A percentile compares a stretch with the other conserved stretches of the same genome.
phyloP scores from a whole-genome alignment of 2,888 invertebrate genomes.

The Scaptomyza caliginosa region DNA sequence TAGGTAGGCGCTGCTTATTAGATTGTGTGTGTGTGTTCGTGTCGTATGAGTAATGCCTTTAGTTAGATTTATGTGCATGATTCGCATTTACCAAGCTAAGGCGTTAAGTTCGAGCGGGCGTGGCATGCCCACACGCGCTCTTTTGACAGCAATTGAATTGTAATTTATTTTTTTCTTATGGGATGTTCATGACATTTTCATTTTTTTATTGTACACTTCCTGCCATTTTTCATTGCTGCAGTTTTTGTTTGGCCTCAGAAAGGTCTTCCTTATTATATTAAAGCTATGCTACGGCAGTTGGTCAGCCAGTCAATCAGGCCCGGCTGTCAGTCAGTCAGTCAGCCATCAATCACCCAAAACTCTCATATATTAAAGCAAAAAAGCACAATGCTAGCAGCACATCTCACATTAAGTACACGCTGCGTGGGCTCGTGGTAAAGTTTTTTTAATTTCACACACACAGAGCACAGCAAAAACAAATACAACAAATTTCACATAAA shows the following conservation, averaged over 20 bases:
- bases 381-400: not conserved
- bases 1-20: slow-evolving; percentile 59
- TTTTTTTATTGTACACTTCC: slow-evolving; percentile 5
- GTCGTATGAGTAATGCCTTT: slow-evolving; percentile 36
- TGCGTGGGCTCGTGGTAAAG: not conserved
- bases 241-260: not conserved
- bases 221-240: slow-evolving; percentile 34
- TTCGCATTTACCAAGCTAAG: slow-evolving; percentile 9
- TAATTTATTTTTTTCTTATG: slow-evolving; percentile 58
- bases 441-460: not conserved
- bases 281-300: slow-evolving; percentile 20
- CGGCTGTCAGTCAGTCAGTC: not conserved
- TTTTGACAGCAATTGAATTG: slow-evolving; percentile 65
- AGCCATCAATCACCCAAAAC: slow-evolving; percentile 43
- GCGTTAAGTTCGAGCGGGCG: not conserved
- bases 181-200: slow-evolving; percentile 46
- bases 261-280: slow-evolving; percentile 27
- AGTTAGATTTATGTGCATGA: slow-evolving; percentile 47
- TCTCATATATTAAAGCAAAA: slow-evolving; percentile 11
- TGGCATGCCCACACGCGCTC: slow-evolving; percentile 34
- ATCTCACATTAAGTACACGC: slow-evolving; percentile 33
- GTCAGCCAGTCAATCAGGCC: slow-evolving; percentile 31
- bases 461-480: not conserved
- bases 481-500: slow-evolving; percentile 12
- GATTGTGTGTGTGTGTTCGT: slow-evolving; percentile 34